Evolutionary conservation across 2,113 vertebrate genomes (phyloP).

Genomic region (Cariama cristata): DNA sequence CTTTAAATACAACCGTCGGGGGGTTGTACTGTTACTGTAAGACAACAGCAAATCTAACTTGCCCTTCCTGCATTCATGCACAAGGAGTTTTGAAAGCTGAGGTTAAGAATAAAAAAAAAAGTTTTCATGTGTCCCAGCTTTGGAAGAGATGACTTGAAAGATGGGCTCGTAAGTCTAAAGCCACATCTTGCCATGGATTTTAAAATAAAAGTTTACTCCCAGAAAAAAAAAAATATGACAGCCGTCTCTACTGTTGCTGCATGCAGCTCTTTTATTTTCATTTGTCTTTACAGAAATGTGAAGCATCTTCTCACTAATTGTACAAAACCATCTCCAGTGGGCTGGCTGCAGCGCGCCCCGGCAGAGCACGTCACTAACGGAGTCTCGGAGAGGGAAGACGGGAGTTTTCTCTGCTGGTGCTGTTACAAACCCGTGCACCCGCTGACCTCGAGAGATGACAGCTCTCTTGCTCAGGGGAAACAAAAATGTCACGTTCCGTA

Average conservation of each 20-base stretch:
- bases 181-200: fast-evolving
- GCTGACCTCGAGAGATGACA: background rate
- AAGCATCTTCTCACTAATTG: slow-evolving; percentile 77
- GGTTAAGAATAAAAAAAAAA: background rate
- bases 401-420: background rate
- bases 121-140: background rate
- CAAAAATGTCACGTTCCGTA: fast-evolving
- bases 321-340: slow-evolving; percentile 74
- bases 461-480: background rate
- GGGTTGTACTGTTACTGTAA: background rate
- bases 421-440: background rate
- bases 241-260: slow-evolving; percentile 70
- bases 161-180: fast-evolving
- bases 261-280: slow-evolving; percentile 88
- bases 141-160: background rate
- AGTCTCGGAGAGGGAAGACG: slow-evolving; percentile 29
- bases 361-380: slow-evolving; percentile 8
- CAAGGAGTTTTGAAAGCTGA: background rate
- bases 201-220: no score
- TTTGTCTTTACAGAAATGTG: slow-evolving; percentile 75
- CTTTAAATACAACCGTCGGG: background rate
- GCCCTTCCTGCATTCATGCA: fast-evolving
- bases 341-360: slow-evolving; percentile 43
- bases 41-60: fast-evolving
- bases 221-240: fast-evolving